Evolutionary conservation across 1,140 invertebrate species (phyloP), one percentile per base, ranked within the genome.

Genomic region (Calliphora vicina): DNA sequence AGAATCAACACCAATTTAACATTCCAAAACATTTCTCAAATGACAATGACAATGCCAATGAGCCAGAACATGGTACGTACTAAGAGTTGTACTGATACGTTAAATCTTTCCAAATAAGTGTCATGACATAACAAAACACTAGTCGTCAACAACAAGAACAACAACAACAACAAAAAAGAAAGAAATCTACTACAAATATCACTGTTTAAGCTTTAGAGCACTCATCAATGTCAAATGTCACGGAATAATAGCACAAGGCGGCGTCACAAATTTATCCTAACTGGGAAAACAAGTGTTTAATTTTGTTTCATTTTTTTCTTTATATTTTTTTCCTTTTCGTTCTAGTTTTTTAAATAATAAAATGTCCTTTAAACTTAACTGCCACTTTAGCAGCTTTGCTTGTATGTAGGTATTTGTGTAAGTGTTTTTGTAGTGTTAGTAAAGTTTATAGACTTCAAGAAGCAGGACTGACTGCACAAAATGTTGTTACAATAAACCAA

Each of bases 221-320:
- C 74, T 78, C 74, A 78, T 78, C 74, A 78, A 78, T 78, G 74
- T 78, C 74, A 78, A 78, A 78, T 78, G 74, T 78, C 74, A 78
- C 74, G 74, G 74, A 78, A 78, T 78, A 78, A 78, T 78, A 26
- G 35, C 74, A 78, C 35, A n/a, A 43, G 27, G n/a, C 27, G 35
- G 74, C 35, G 35, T 78, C 74, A 43, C 74, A 78, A 76, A 76
- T 76, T 76, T 43, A 76, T 23, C 25, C 72, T 5, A 50, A 23
- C 61, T 23, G 61, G 72, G n/a, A 78, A 43, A 43, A 67, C 61
- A 67, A 67, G 61, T 67, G n/a, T 67, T 23, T 35, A 35, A 35
- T 35, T 35, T 35, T 35, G 29, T 35, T 67, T 67, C 61, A 9
- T 67, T 23, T n/a, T 57, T 57, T 57, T 67, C 4, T 67, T 67